Base-by-base conservation (phyloP, 1,140 invertebrate species). In the Idris sp. region DNA sequence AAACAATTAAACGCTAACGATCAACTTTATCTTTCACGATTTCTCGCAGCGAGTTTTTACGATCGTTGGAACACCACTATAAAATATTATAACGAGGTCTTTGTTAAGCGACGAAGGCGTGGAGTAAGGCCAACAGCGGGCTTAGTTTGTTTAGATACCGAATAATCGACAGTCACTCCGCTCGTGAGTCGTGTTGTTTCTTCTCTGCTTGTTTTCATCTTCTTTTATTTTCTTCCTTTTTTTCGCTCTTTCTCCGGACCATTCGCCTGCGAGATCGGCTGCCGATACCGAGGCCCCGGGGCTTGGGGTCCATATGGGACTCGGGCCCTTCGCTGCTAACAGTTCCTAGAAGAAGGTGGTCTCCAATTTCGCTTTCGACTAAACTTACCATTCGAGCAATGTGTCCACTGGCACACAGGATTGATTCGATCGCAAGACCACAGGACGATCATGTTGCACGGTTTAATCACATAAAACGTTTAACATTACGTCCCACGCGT, bases 31-130 rank as follows among this genome's bases (percentile, higher is more conserved):
- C 72, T 62, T 40, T 35, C 38, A 38, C 25, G 38, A 43, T 46
- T 48, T 61, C 38, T 58, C 16, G n/a, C 28, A 43, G 16, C 38
- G 44, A 38, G 51, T 38, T 76, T 76, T 76, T 76, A 76, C 68
- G 74, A 68, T 61, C 61, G 53, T 13, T 48, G 18, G 38, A 36
- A 11, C 28, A 38, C 62, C 19, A 46, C 74, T 72, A 85, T 87
- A 86, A 86, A 87, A 86, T 84, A 86, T 86, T 82, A 82, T 87
- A 87, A 87, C 85, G 84, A 86, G 85, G 81, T 83, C 79, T 84
- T 87, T 85, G 84, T 86, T 86, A 86, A 84, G 76, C 65, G 71
- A 72, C 74, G 56, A 74, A 72, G 77, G 77, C 71, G 75, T 74
- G 71, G 72, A 68, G 67, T 44, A 53, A 36, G 69, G 46, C 53